Percentiles rank a stretch among this genome's conserved stretches.
phyloP scores from a whole-genome alignment of 1,140 invertebrate species.

The Pogonomyrmex californicus region DNA sequence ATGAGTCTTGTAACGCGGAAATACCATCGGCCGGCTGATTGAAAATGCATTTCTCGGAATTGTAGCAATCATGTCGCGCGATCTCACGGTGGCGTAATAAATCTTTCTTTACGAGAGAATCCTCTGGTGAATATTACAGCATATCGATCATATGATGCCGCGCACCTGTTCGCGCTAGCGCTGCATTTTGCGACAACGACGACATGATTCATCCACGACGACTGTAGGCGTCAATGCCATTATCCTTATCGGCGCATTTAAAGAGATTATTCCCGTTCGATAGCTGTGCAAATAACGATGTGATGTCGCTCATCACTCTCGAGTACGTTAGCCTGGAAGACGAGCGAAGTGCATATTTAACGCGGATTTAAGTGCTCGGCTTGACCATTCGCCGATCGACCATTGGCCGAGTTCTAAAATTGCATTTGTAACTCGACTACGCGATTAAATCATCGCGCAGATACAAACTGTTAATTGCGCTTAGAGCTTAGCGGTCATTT shows the following conservation, averaged over 20 bases:
- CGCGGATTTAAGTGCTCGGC: neutral
- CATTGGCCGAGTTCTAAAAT: neutral
- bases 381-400: neutral
- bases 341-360: slow-evolving; percentile 17
- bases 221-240: slow-evolving; percentile 66
- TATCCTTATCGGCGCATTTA: slow-evolving; percentile 63
- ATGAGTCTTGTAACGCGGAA: slow-evolving; percentile 15
- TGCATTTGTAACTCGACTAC: neutral
- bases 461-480: slow-evolving; percentile 43
- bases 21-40: slow-evolving; percentile 17
- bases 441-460: slow-evolving; percentile 15
- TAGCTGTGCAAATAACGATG: slow-evolving; percentile 63
- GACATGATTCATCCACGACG: slow-evolving; percentile 60
- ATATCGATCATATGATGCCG: slow-evolving; percentile 16
- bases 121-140: slow-evolving; percentile 40
- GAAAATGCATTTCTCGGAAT: slow-evolving; percentile 48
- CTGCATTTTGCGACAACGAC: slow-evolving; percentile 18
- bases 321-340: slow-evolving; percentile 23
- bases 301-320: neutral
- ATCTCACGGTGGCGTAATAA: slow-evolving; percentile 37
- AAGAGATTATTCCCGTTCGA: slow-evolving; percentile 67
- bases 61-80: slow-evolving; percentile 5
- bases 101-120: slow-evolving; percentile 44
- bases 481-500: slow-evolving; percentile 11
- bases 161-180: slow-evolving; percentile 22